Conservation (phyloP, 2,113 vertebrate species). For the Chaenocephalus aceratus region DNA sequence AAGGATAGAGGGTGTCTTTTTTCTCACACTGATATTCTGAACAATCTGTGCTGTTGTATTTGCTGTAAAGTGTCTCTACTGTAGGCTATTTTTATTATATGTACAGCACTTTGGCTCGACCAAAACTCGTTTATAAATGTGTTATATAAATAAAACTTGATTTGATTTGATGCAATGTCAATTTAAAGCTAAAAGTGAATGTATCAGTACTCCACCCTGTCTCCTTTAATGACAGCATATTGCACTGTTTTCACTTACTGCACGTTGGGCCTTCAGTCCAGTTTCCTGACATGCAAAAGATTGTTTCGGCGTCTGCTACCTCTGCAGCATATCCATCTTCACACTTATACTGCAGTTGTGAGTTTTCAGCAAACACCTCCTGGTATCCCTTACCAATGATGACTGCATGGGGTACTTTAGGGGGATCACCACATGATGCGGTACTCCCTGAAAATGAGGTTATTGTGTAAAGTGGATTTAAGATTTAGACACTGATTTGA, state of each 20-base stretch:
- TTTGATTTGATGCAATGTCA: too few species aligned
- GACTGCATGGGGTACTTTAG: constrained; percentile 45
- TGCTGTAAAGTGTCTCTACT: too few species aligned
- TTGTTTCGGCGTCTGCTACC: fast-evolving
- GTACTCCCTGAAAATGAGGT: background rate
- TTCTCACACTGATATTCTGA: too few species aligned
- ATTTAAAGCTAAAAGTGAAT: too few species aligned
- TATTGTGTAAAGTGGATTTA: background rate
- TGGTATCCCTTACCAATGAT: constrained; percentile 11
- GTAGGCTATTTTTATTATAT: too few species aligned
- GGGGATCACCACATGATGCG: constrained; percentile 19
- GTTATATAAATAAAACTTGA: too few species aligned
- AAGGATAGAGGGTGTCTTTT: too few species aligned
- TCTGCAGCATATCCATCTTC: constrained; percentile 31
- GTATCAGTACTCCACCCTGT: too few species aligned
- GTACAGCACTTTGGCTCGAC: too few species aligned
- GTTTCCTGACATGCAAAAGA: background rate
- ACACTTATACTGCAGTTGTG: constrained; percentile 31
- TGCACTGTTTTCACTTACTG: constrained; percentile 34
- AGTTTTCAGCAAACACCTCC: constrained; percentile 25
- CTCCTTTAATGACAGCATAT: too few species aligned
- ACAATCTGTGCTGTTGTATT: too few species aligned
- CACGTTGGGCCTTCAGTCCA: constrained; percentile 11
- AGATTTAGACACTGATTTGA: background rate
- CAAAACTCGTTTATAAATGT: too few species aligned